Percentiles rank a stretch among this genome's conserved stretches.
Conservation (phyloP, 2,888 invertebrate genomes). For the Dasysyrphus albostriatus region DNA sequence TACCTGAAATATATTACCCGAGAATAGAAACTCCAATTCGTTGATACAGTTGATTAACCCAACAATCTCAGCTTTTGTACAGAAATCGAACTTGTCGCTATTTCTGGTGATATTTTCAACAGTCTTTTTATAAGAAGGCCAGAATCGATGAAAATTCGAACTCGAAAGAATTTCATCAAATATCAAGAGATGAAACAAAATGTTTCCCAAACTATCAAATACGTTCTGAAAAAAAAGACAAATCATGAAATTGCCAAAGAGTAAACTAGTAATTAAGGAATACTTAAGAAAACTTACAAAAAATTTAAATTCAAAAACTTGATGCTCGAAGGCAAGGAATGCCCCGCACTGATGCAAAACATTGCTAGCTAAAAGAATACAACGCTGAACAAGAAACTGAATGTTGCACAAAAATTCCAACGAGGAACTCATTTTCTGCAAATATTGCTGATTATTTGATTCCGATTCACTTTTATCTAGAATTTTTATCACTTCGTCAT, state of each 20-base stretch:
- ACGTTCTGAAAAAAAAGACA: conserved; percentile 78
- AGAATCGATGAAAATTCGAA: conserved; percentile 85
- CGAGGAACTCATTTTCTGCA: conserved; percentile 84
- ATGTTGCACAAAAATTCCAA: conserved; percentile 87
- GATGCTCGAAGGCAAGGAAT: conserved; percentile 85
- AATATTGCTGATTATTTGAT: conserved; percentile 73
- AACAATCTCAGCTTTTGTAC: conserved; percentile 86
- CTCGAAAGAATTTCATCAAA: conserved; percentile 84
- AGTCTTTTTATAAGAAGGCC: conserved; percentile 91
- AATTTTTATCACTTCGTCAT: neutral
- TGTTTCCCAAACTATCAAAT: conserved; percentile 86
- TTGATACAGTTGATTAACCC: conserved; percentile 89
- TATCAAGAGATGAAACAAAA: conserved; percentile 87
- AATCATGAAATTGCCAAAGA: neutral
- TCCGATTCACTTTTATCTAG: conserved; percentile 76
- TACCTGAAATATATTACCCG: conserved; percentile 89
- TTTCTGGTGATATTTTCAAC: conserved; percentile 88
- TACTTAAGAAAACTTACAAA: conserved; percentile 75
- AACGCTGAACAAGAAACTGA: conserved; percentile 88
- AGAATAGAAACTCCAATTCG: conserved; percentile 83
- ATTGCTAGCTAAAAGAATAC: conserved; percentile 89
- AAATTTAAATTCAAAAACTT: conserved; percentile 80
- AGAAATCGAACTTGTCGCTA: conserved; percentile 86
- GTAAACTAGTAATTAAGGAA: neutral
- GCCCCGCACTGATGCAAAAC: conserved; percentile 91